These are phyloP conservation scores for Crotalus tigris DNA, from an alignment of 2,113 vertebrate species.

Conservation along the genomic window DNA sequence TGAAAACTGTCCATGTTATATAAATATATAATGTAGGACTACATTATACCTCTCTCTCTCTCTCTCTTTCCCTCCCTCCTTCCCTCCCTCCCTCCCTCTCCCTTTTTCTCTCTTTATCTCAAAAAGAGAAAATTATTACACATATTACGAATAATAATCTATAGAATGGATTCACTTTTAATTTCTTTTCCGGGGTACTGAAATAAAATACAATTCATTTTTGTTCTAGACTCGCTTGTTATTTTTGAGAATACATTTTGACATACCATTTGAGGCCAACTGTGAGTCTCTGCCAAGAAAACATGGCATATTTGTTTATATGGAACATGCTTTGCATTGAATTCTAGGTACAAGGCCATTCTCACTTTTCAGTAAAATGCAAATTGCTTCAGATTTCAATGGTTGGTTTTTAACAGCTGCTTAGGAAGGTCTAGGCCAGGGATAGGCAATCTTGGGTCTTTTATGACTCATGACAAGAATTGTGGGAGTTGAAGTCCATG, in stretches of 20 bases:
- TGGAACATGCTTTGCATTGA: not conserved
- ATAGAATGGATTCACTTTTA: not conserved
- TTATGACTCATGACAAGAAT: too few relatives aligned
- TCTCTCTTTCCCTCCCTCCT: too few relatives aligned
- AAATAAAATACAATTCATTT: not conserved
- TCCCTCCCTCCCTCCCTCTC: too few relatives aligned
- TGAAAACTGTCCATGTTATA: conserved; percentile 5
- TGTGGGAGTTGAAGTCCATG: too few relatives aligned
- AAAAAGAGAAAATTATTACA: not conserved
- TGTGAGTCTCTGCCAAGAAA: not conserved
- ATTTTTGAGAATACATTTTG: not conserved
- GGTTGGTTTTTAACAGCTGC: not conserved
- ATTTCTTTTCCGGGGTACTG: not conserved
- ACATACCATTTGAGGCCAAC: not conserved
- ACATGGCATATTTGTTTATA: not conserved
- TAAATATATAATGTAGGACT: not conserved
- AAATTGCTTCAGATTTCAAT: not conserved
- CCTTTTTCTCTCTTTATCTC: not conserved
- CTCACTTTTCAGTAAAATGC: not conserved
- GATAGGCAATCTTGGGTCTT: too few relatives aligned
- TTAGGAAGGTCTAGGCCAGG: not conserved
- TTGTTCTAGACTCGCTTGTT: not conserved
- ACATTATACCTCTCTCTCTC: not conserved
- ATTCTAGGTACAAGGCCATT: not conserved
- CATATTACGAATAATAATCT: not conserved